Evolutionary conservation across 1,140 invertebrate species (phyloP).

Genomic region (Zaprionus ornatus): DNA sequence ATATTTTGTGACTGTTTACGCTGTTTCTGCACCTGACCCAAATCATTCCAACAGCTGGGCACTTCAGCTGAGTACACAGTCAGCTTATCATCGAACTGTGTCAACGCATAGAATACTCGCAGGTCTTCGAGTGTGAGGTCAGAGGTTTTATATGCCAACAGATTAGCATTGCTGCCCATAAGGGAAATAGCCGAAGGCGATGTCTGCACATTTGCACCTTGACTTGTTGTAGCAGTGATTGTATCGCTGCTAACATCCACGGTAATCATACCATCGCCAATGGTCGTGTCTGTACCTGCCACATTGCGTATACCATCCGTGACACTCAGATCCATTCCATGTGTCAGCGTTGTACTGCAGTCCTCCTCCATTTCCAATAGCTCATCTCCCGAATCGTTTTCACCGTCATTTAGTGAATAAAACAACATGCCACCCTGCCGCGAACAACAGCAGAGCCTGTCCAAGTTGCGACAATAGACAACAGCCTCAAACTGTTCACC

Average conservation of each 20-base stretch:
- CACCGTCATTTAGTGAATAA: conserved; percentile 89
- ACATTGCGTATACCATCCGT: conserved; percentile 52
- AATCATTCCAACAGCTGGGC: conserved; percentile 95
- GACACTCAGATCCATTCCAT: conserved; percentile 62
- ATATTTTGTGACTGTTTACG: conserved; percentile 91
- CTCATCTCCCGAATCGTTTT: conserved; percentile 88
- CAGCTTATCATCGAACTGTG: conserved; percentile 85
- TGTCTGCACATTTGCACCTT: conserved; percentile 52
- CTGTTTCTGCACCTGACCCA: conserved; percentile 95
- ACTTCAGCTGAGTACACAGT: conserved; percentile 93
- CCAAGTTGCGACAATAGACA: conserved; percentile 91
- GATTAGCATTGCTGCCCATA: conserved; percentile 66
- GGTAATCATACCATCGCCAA: conserved; percentile 23
- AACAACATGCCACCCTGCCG: conserved; percentile 92
- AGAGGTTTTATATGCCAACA: conserved; percentile 86
- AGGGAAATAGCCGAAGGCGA: conserved; percentile 60
- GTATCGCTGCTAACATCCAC: conserved; percentile 56
- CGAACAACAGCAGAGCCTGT: conserved; percentile 92
- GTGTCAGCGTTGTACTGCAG: conserved; percentile 80
- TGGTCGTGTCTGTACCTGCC: conserved; percentile 12
- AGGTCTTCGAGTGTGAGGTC: conserved; percentile 86
- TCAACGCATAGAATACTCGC: conserved; percentile 87
- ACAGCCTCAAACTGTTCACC: conserved; percentile 90
- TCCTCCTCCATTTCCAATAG: conserved; percentile 87
- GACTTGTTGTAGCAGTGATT: conserved; percentile 9